Base-by-base conservation (phyloP, 2,113 vertebrate genomes). In the Engystomops pustulosus region DNA sequence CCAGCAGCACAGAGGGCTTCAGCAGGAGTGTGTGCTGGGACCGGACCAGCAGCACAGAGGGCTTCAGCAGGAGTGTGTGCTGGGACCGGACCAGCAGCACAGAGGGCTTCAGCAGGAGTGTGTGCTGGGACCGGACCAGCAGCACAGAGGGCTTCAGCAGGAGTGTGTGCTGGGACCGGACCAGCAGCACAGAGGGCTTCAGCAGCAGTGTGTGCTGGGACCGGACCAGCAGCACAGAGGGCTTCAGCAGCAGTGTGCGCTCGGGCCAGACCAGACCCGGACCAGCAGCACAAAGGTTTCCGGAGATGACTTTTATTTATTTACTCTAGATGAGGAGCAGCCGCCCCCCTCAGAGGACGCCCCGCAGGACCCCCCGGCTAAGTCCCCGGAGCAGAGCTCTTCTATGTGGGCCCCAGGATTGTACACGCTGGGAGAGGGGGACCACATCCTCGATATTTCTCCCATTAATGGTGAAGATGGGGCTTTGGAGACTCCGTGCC, bases 401-500 rank as follows among this genome's bases (percentile, higher is more conserved):
- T 8, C 38, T n/a, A 1, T 65, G 7, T 83, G 81, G 81, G 23
- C 53, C 5, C 2, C 69, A 2, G 53, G 36, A 2, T 0, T 62
- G 55, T 83, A 75, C 15, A 20, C 36, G 3, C 69, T 74, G 32
- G 25, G 11, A 32, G 81, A 83, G 41, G 49, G 18, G 1, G 81
- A 83, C 38, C 53, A 27, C 10, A 44, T 36, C 25, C 27, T 55
- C 0, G 81, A 83, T 4, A 58, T 83, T 0, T 32, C 69, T 38
- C 9, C 69, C 1, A 15, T 45, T 1, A 36, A 83, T 23, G 70
- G 53, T 44, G 81, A 75, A 17, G 55, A 86, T 0, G 86, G 79
- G 44, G 69, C 84, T 14, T 45, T 67, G 6, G 44, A 80, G 0
- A 86, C 86, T 38, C 18, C 85, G 44, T 41, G 45, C 32, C 0